Evolutionary conservation across 2,113 vertebrate species (phyloP).

Genomic region (Silurus asotus): DNA sequence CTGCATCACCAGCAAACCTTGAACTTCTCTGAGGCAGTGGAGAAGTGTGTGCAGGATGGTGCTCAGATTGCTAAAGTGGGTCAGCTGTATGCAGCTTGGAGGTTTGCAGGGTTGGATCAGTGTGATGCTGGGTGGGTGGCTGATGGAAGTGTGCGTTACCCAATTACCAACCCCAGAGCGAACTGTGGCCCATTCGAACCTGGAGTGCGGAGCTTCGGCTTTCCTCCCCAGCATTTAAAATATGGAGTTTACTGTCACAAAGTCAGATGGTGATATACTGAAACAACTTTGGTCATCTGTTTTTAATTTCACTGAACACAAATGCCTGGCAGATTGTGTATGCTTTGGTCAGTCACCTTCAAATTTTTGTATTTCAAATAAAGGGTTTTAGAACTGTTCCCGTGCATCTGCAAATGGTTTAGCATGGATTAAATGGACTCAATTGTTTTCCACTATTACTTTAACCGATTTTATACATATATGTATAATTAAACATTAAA

Average conservation of each 20-base stretch:
- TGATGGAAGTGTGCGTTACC: slow-evolving; percentile 87
- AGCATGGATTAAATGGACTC: not conserved
- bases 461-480: not conserved
- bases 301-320: not conserved
- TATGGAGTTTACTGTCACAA: slow-evolving; percentile 87
- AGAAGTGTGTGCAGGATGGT: slow-evolving; percentile 74
- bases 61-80: slow-evolving; percentile 83
- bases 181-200: slow-evolving; percentile 81
- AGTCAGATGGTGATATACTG: slow-evolving; percentile 52
- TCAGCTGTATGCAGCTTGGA: slow-evolving; percentile 88
- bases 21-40: slow-evolving; percentile 79
- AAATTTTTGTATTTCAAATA: not conserved
- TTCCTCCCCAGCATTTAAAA: slow-evolving; percentile 70
- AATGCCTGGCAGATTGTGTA: not conserved
- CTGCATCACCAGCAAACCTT: slow-evolving; percentile 68
- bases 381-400: slow-evolving; percentile 13
- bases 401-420: slow-evolving; percentile 8
- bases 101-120: slow-evolving; percentile 79
- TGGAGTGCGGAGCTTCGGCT: slow-evolving; percentile 85
- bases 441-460: not conserved
- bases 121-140: slow-evolving; percentile 90
- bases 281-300: not conserved
- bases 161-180: slow-evolving; percentile 74
- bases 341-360: slow-evolving; percentile 19
- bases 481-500: slow-evolving; percentile 13